A percentile compares a stretch with the other conserved stretches of the same genome.
Conservation (phyloP, 2,797 vertebrate species). For the Podarcis siculus region DNA sequence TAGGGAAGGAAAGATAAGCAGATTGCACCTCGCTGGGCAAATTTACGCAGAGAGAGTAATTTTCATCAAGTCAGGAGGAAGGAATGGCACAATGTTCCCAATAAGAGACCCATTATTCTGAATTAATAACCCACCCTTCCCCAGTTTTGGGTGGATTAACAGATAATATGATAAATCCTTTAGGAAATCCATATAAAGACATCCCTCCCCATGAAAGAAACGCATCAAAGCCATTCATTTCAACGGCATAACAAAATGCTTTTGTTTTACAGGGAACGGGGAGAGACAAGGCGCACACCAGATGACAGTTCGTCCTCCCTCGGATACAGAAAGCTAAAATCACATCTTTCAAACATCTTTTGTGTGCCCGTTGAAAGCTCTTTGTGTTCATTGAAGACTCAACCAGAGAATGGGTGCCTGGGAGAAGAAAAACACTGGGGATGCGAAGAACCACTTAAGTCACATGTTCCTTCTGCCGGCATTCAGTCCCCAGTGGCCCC, state of each 20-base stretch:
- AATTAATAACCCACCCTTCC: background rate
- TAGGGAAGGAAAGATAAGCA: background rate
- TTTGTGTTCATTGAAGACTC: background rate
- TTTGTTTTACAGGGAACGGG: background rate
- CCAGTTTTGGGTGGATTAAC: background rate
- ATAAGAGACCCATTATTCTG: background rate
- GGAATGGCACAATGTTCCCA: accelerated
- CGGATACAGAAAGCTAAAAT: background rate
- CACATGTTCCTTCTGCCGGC: background rate
- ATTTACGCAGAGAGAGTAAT: background rate
- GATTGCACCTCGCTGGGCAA: background rate
- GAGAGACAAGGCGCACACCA: background rate
- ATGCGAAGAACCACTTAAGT: background rate
- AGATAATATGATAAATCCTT: background rate
- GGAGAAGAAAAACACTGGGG: too few species aligned
- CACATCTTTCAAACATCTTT: constrained; percentile 5
- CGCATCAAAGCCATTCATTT: background rate
- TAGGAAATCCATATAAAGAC: background rate
- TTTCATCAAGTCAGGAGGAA: background rate
- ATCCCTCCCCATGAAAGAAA: background rate
- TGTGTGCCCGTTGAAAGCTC: constrained; percentile 30
- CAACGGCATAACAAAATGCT: background rate
- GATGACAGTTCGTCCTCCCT: background rate
- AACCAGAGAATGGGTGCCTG: background rate
- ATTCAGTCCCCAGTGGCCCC: background rate